Evolutionary conservation across 2,888 invertebrate genomes (phyloP).

Genomic region (Matsumyia berberina): DNA sequence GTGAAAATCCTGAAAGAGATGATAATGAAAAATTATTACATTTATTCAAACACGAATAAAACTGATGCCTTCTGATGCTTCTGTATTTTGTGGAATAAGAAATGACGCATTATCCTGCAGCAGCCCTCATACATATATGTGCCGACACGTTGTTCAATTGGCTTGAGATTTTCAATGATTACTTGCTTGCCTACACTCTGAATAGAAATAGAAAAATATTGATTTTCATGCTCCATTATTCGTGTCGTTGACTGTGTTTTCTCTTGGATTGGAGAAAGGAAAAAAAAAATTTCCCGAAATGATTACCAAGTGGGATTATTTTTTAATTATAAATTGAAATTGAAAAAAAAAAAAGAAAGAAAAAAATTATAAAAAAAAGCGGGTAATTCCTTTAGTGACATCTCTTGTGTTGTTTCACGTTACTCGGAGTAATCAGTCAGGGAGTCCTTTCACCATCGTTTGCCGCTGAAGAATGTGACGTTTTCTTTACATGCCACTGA

Average conservation of each 20-base stretch:
- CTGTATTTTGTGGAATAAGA: constrained; percentile 5
- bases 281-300: constrained; percentile 47
- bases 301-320: constrained; percentile 66
- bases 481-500: constrained; percentile 34
- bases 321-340: constrained; percentile 71
- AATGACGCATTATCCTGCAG: constrained; percentile 57
- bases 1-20: constrained; percentile 60
- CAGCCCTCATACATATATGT: constrained; percentile 38
- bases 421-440: constrained; percentile 59
- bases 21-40: constrained; percentile 71
- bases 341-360: constrained; percentile 35
- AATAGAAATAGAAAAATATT: constrained; percentile 61
- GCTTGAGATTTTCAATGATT: constrained; percentile 51
- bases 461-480: constrained; percentile 39
- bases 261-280: constrained; percentile 41
- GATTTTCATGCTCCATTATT: constrained; percentile 63
- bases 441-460: constrained; percentile 41
- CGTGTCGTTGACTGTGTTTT: constrained; percentile 30
- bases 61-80: neutral
- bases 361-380: constrained; percentile 20
- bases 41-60: constrained; percentile 59
- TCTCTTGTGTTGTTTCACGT: constrained; percentile 62
- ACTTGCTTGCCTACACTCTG: constrained; percentile 41
- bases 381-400: constrained; percentile 64
- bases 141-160: constrained; percentile 55